phyloP scores from a whole-genome alignment of 2,888 invertebrate genomes.

The Loripinus fragilis region DNA sequence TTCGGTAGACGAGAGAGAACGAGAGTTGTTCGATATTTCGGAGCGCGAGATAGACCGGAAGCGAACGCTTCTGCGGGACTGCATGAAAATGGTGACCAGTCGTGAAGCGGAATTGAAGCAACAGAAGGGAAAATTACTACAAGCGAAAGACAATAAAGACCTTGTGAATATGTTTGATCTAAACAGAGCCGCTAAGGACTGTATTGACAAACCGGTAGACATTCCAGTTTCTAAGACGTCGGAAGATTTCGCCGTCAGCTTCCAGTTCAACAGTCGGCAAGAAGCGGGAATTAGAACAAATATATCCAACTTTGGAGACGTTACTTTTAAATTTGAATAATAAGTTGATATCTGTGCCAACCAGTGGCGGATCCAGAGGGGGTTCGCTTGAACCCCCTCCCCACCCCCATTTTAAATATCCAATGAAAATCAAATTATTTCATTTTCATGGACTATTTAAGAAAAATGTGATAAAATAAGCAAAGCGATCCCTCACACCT shows the following conservation, averaged over 20 bases:
- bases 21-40: conserved; percentile 73
- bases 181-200: conserved; percentile 72
- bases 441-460: no score
- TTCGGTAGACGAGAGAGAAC: conserved; percentile 74
- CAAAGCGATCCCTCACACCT: no score
- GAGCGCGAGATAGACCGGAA: conserved; percentile 76
- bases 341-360: no score
- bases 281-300: conserved; percentile 71
- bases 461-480: no score
- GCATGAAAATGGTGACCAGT: conserved; percentile 67
- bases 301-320: conserved; percentile 73
- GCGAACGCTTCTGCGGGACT: conserved; percentile 69
- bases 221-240: conserved; percentile 71
- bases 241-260: conserved; percentile 75
- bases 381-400: no score
- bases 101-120: conserved; percentile 67
- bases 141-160: conserved; percentile 73
- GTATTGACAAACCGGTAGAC: conserved; percentile 65
- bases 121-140: conserved; percentile 66
- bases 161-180: conserved; percentile 75
- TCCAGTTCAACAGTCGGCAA: conserved; percentile 75
- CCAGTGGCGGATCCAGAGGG: no score
- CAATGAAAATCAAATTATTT: no score
- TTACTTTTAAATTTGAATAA: conserved; percentile 66
- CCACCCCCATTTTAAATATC: no score